A percentile compares a stretch with the other conserved stretches of the same genome.
phyloP scores from a whole-genome alignment of 2,797 vertebrate genomes.

The Morus bassanus region DNA sequence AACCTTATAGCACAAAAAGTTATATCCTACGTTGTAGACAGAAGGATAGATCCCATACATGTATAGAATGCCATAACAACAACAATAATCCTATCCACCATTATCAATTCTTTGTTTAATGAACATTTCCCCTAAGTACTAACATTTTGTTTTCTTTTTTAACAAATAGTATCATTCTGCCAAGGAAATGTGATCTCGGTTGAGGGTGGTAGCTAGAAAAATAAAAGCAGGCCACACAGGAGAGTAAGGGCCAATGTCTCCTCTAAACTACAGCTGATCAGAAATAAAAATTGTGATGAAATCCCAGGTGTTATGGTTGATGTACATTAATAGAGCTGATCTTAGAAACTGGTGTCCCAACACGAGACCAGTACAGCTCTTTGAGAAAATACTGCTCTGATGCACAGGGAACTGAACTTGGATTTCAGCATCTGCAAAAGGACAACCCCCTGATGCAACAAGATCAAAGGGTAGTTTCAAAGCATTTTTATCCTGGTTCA shows the following conservation, averaged over 20 bases:
- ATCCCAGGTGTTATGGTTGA: background rate
- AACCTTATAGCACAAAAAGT: background rate
- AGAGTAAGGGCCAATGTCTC: background rate
- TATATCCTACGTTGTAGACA: background rate
- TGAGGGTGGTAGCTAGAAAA: background rate
- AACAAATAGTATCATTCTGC: background rate
- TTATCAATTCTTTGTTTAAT: background rate
- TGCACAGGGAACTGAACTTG: background rate
- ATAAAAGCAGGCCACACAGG: background rate
- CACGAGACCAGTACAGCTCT: background rate
- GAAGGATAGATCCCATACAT: background rate
- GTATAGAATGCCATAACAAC: background rate
- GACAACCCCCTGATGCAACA: background rate
- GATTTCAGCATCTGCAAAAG: background rate
- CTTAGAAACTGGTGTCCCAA: background rate
- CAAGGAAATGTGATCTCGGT: background rate
- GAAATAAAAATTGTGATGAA: background rate
- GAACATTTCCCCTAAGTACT: background rate
- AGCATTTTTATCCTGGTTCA: background rate
- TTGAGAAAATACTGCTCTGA: background rate
- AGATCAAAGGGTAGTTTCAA: background rate
- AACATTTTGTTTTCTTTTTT: background rate
- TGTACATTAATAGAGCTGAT: background rate
- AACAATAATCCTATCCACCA: background rate
- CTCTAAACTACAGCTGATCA: background rate